Evolutionary conservation across 2,888 invertebrate species (phyloP), one percentile per base, ranked within the genome.

Genomic region (Rhorus exstirpatorius): DNA sequence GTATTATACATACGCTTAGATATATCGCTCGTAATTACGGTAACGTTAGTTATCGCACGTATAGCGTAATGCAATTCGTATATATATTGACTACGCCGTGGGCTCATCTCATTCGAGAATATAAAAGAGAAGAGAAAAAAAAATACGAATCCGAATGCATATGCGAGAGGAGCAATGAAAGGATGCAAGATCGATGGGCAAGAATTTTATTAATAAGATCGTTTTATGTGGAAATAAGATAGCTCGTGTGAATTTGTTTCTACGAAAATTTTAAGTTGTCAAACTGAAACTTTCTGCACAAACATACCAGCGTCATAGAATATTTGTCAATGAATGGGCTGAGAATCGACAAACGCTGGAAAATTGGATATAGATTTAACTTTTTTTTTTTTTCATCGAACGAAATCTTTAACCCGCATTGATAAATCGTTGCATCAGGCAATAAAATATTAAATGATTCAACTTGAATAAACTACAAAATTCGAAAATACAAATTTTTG

Each of bases 31-130:
- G 63, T 75, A 75, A 75, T 81, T 70, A 76, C 75, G 49, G 38
- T 55, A 26, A 68, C 61, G 83, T 60, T 68, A 77, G 65, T 80
- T 83, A 74, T 71, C 65, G 74, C 77, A 78, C 41, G 65, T 65
- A 67, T 44, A 60, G 38, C 61, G 8, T 38, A 81, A 83, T 79
- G 46, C 74, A 71, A 81, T 81, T 81, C 60, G 19, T 65, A n/a
- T n/a, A n/a, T n/a, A n/a, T n/a, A 71, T 71, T 49, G 71, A 76
- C 58, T 76, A 41, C 51, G 63, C 44, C 10, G 8, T 19, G 14
- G 63, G 55, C 38, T 65, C 63, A 38, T 51, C 26, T 58, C n/a
- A 38, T 46, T n/a, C 10, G n/a, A 19, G 46, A 76, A 61, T 41
- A 31, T 8, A 10, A 49, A 38, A 26, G 10, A 44, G 3, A 61